Evolutionary conservation across 2,113 vertebrate genomes (phyloP).

Genomic region (Microcebus griseorufus): DNA sequence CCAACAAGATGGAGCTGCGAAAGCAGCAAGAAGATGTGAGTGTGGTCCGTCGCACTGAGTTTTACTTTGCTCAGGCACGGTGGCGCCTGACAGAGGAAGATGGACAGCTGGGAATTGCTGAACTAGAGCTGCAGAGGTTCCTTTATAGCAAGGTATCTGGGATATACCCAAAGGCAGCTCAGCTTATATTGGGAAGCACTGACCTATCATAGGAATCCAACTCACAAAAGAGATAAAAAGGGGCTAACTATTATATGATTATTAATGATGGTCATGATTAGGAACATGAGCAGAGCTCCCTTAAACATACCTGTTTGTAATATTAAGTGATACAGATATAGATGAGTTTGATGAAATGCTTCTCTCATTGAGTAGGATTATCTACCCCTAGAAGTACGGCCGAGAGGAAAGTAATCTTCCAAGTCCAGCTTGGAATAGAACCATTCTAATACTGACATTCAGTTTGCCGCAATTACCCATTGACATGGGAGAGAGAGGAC

Average conservation of each 20-base stretch:
- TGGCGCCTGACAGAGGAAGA: constrained; percentile 99
- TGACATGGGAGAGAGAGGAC: background rate
- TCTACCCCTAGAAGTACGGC: background rate
- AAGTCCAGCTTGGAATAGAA: background rate
- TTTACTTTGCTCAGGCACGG: constrained; percentile 97
- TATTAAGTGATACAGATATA: background rate
- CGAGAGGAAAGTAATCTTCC: background rate
- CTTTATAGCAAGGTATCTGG: constrained; percentile 97
- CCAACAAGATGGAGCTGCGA: constrained; percentile 97
- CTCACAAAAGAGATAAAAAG: constrained; percentile 15
- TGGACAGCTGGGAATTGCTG: constrained; percentile 97
- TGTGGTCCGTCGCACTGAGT: constrained; percentile 94
- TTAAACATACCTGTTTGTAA: constrained; percentile 16
- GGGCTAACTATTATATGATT: constrained; percentile 1
- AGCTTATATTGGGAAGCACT: background rate
- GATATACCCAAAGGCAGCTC: background rate
- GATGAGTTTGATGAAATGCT: constrained; percentile 7
- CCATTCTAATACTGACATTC: background rate
- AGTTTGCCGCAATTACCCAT: background rate
- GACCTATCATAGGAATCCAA: background rate
- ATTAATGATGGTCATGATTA: constrained; percentile 26
- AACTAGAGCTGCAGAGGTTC: constrained; percentile 97
- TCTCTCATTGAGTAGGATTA: constrained; percentile 10
- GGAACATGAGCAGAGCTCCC: constrained; percentile 28
- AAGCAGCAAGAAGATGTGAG: constrained; percentile 97